A percentile compares a stretch with the other conserved stretches of the same genome.
These are phyloP conservation scores for Galemys pyrenaicus DNA, from an alignment of 2,113 vertebrate species.

Conservation along the genomic window DNA sequence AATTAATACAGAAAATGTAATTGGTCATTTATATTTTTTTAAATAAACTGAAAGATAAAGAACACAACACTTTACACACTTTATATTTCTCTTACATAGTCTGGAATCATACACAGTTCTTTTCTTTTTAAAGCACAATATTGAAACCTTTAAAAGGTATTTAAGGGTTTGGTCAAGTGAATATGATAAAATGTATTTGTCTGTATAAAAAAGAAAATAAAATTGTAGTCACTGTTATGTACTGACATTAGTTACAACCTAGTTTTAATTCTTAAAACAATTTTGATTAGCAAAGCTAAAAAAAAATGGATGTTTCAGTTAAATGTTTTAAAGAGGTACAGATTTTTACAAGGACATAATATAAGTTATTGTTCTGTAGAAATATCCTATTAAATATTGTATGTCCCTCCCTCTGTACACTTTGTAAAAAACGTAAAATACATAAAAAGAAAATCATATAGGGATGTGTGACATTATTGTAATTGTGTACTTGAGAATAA, in stretches of 20 bases:
- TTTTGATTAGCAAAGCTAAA: conserved; percentile 89
- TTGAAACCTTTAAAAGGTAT: conserved; percentile 84
- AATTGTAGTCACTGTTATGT: conserved; percentile 89
- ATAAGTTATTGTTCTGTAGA: conserved; percentile 99
- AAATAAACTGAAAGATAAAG: conserved; percentile 87
- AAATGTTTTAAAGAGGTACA: conserved; percentile 95
- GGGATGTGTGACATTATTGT: conserved; percentile 95
- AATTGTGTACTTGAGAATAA: conserved; percentile 95
- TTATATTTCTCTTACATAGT: conserved; percentile 84
- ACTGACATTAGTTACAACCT: conserved; percentile 89
- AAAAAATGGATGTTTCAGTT: conserved; percentile 88
- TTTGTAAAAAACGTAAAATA: conserved; percentile 92
- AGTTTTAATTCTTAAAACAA: conserved; percentile 89
- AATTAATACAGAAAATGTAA: conserved; percentile 75
- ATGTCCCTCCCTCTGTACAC: conserved; percentile 95
- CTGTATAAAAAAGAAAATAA: conserved; percentile 90
- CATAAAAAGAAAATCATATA: conserved; percentile 90
- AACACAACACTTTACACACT: conserved; percentile 83
- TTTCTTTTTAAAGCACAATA: conserved; percentile 86
- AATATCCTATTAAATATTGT: conserved; percentile 95
- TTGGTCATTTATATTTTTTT: conserved; percentile 85
- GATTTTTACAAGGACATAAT: conserved; percentile 93
- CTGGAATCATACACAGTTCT: conserved; percentile 83
- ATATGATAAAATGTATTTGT: conserved; percentile 89
- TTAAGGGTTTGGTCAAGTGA: conserved; percentile 88